Evolutionary conservation across 2,888 invertebrate species (phyloP).

Genomic region (Flexamia atlantica): DNA sequence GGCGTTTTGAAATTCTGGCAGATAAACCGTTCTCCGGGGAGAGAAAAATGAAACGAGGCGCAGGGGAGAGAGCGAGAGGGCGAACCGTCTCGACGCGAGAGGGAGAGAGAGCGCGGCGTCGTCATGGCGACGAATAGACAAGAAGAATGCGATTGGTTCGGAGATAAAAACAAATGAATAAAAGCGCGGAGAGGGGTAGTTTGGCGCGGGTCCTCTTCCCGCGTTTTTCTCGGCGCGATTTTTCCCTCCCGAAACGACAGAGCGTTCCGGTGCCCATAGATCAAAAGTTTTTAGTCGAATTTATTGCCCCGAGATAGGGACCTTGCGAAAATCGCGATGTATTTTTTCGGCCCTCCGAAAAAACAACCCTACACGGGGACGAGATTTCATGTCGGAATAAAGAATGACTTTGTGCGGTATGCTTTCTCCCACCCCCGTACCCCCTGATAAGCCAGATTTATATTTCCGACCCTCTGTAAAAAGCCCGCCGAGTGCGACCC

Average conservation of each 20-base stretch:
- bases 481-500: conserved; percentile 55
- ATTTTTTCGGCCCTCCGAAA: conserved; percentile 63
- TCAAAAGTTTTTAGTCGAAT: conserved; percentile 71
- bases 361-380: conserved; percentile 65
- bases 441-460: conserved; percentile 66
- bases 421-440: conserved; percentile 61
- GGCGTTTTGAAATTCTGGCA: conserved; percentile 63
- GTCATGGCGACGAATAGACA: conserved; percentile 61
- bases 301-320: conserved; percentile 70
- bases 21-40: conserved; percentile 62
- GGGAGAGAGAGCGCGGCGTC: conserved; percentile 55
- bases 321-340: conserved; percentile 64
- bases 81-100: conserved; percentile 43
- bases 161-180: conserved; percentile 64
- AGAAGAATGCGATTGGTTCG: conserved; percentile 64
- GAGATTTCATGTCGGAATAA: conserved; percentile 64
- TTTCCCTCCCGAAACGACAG: conserved; percentile 62
- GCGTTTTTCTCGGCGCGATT: conserved; percentile 58
- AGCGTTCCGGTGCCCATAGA: conserved; percentile 68
- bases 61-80: conserved; percentile 53
- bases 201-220: conserved; percentile 60
- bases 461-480: conserved; percentile 63
- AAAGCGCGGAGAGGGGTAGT: conserved; percentile 62
- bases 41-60: conserved; percentile 59
- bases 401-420: conserved; percentile 65